These are phyloP conservation scores for Parascotia fuliginaria DNA, from an alignment of 2,888 invertebrate species.

Conservation along the genomic window DNA sequence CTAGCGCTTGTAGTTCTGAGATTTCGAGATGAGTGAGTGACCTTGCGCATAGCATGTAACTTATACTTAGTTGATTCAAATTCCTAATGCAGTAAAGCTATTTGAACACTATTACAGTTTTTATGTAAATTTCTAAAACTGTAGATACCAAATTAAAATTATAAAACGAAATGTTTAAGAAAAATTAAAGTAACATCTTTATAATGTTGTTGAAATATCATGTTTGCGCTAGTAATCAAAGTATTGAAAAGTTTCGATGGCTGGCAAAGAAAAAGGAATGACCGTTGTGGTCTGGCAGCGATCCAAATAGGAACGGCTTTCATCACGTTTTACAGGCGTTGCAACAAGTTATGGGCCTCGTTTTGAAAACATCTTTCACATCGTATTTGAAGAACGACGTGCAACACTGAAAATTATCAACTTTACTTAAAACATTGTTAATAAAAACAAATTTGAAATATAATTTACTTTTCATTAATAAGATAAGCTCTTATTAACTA, in stretches of 20 bases:
- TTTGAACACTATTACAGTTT: too few species aligned
- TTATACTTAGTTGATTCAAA: too few species aligned
- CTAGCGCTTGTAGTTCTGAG: too few species aligned
- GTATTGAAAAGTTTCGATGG: slow-evolving; percentile 53
- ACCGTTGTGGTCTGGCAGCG: slow-evolving; percentile 55
- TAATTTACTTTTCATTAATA: background rate
- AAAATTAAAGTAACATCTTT: background rate
- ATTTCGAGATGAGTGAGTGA: too few species aligned
- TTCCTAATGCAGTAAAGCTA: too few species aligned
- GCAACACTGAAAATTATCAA: slow-evolving; percentile 15
- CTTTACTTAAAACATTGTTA: background rate
- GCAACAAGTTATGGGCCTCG: slow-evolving; percentile 69
- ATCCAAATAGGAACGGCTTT: slow-evolving; percentile 62
- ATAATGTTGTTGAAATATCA: slow-evolving; percentile 7
- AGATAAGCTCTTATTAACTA: too few species aligned
- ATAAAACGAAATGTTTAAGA: background rate
- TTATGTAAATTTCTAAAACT: too few species aligned
- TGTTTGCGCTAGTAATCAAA: slow-evolving; percentile 46
- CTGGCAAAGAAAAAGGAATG: slow-evolving; percentile 53
- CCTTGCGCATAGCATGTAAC: too few species aligned
- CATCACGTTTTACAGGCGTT: slow-evolving; percentile 58
- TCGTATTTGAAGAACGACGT: slow-evolving; percentile 27
- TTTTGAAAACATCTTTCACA: slow-evolving; percentile 39
- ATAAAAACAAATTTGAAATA: background rate
- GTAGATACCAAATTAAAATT: background rate